Evolutionary conservation across 2,797 vertebrate genomes (phyloP), one percentile per base, ranked within the genome.

Genomic region (Myiothlypis coronata): DNA sequence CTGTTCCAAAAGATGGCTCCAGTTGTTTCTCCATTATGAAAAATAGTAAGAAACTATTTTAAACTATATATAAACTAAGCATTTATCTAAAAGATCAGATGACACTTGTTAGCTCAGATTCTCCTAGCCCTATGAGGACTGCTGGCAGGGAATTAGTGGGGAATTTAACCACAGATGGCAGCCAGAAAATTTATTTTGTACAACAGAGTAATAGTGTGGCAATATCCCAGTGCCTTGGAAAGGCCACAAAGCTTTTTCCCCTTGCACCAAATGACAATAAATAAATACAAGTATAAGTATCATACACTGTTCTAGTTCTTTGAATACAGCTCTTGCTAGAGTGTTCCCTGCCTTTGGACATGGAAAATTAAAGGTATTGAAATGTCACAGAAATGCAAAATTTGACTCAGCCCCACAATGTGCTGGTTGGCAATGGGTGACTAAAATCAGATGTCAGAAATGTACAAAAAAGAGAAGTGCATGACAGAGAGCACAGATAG

Each of bases 351-450:
- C 17, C 49, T 92, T 83, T 76, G 35, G 37, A 79, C 8, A 47
- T 18, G 14, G 17, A 14, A 86, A 76, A 81, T 52, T 61, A 70
- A 70, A 91, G 6, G 18, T 20, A 61, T 10, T 61, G 34, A 87
- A 89, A 89, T 80, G 46, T 28, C n/a, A 76, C 35, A 83, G 74
- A 88, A 89, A 72, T 47, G 22, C 21, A 65, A 46, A 8, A 24
- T 61, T 23, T 84, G 17, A 90, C 34, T 82, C 67, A 63, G 34
- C 9, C 37, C 43, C 50, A 28, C 2, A 2, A 53, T 43, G 17
- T 0, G 1, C 49, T 41, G 35, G 6, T 2, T 79, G 49, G 32
- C 35, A 77, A 55, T 8, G 43, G 12, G 52, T 50, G 23, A 65
- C 39, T 81, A 72, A 74, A 74, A 77, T 15, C 24, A 91, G 53